Conservation (phyloP, 1,140 invertebrate species). For the Mamestra configurata region DNA sequence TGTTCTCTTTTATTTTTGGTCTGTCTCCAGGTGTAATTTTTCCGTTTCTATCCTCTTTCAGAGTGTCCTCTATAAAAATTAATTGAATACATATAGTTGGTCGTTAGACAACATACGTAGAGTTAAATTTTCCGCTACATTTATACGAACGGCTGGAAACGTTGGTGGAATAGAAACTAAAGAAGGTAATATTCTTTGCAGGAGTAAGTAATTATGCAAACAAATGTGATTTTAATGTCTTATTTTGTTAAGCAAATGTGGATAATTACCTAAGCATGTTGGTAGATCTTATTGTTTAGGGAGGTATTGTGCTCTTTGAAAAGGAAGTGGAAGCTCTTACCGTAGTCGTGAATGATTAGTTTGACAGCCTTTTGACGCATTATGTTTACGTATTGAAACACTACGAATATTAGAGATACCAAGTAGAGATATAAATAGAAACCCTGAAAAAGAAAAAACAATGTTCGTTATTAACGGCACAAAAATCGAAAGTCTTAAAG, state of each 20-base stretch:
- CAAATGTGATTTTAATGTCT: slow-evolving; percentile 87
- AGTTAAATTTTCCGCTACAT: slow-evolving; percentile 67
- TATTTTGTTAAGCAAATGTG: slow-evolving; percentile 85
- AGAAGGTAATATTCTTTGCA: slow-evolving; percentile 80
- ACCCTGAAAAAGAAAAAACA: slow-evolving; percentile 89
- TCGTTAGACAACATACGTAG: slow-evolving; percentile 59
- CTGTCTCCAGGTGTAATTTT: slow-evolving; percentile 76
- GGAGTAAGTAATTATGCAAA: slow-evolving; percentile 84
- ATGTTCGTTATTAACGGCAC: neutral
- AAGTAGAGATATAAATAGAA: slow-evolving; percentile 95
- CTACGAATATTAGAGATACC: slow-evolving; percentile 93
- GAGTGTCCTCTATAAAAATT: slow-evolving; percentile 67
- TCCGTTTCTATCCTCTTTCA: slow-evolving; percentile 77
- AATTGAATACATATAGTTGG: slow-evolving; percentile 28
- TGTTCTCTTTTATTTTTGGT: slow-evolving; percentile 79
- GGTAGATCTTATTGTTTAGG: slow-evolving; percentile 59
- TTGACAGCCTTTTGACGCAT: slow-evolving; percentile 82
- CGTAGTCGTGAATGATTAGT: slow-evolving; percentile 77
- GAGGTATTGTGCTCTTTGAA: slow-evolving; percentile 57
- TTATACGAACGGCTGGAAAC: slow-evolving; percentile 77
- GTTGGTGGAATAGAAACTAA: slow-evolving; percentile 80
- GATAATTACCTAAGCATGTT: slow-evolving; percentile 76
- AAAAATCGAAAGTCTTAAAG: neutral
- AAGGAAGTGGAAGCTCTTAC: slow-evolving; percentile 71
- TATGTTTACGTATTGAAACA: slow-evolving; percentile 93